phyloP scores from a whole-genome alignment of 2,797 vertebrate genomes.

The Tenualosa thibaudeaui region DNA sequence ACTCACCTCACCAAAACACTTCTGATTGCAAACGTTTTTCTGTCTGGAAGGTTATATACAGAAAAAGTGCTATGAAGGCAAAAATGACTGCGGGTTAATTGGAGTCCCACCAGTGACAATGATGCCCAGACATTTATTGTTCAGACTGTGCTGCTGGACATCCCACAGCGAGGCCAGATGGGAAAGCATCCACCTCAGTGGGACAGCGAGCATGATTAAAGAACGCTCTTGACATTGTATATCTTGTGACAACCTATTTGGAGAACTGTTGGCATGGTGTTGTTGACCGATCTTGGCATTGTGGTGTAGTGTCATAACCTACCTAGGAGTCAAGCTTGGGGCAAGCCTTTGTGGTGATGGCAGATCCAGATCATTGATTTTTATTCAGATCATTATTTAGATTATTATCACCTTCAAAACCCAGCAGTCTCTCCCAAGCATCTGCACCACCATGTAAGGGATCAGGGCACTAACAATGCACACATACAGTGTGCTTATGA shows the following conservation, averaged over 20 bases:
- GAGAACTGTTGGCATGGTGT: neutral
- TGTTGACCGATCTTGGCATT: neutral
- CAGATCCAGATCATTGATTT: neutral
- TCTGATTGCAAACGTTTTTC: neutral
- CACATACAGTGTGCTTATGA: neutral
- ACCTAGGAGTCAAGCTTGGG: neutral
- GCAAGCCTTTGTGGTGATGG: neutral
- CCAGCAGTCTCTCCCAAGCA: neutral
- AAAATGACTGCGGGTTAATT: neutral
- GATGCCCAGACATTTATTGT: neutral
- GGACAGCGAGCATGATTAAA: neutral
- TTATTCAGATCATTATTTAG: neutral
- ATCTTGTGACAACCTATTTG: neutral
- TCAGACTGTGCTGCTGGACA: neutral
- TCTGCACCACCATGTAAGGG: neutral
- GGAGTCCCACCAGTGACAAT: neutral
- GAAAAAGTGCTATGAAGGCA: neutral
- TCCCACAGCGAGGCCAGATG: neutral
- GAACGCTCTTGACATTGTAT: neutral
- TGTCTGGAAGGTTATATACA: neutral
- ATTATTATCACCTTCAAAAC: neutral
- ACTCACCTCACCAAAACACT: neutral
- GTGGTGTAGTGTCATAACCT: neutral
- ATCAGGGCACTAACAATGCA: neutral
- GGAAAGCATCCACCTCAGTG: neutral